Base-by-base conservation (phyloP, 2,113 vertebrate genomes). In the Heterotilapia buettikoferi region DNA sequence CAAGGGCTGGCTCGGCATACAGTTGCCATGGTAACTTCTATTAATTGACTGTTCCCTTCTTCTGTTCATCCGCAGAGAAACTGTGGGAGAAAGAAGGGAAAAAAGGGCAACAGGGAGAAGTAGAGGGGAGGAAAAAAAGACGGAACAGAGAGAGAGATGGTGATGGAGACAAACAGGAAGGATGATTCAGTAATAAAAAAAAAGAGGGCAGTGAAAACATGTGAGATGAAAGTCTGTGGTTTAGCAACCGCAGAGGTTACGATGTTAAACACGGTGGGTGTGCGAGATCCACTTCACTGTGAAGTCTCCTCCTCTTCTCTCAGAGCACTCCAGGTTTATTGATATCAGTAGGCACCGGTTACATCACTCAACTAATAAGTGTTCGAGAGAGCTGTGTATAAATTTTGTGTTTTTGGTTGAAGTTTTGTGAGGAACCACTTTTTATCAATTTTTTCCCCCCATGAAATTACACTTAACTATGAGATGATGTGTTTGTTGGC, bases 1-100 rank as follows among this genome's bases (percentile, higher is more conserved):
- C 26, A 47, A 45, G 56, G 63, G 83, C 80, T 88, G 73, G 80
- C 76, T 89, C 81, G 53, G 85, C 87, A 87, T 88, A 88, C 89
- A 89, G 92, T 94, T 95, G 88, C 94, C 90, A 94, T 92, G 84
- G 92, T 71, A 94, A 93, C 93, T 24, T 88, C 73, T 87, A 73
- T 92, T 94, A 95, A 95, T 93, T 93, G 92, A 93, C 84, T 91
- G 59, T 57, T 59, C 53, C 78, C 3, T 13, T 79, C 10, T 81
- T 83, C 40, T 86, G 7, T 89, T 88, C 40, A 82, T 78, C 59
- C 45, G 24, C 47, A 76, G 86, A 61, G 19, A 76, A 90, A 68
- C 5, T n/a, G 52, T 36, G 82, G 57, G 59, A 57, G 85, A 59
- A 59, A 50, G 61, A 26, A 66, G 18, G 18, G 10, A 1, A 66